These are phyloP conservation scores for Patella depressa DNA, from an alignment of 2,888 invertebrate genomes.

Conservation along the genomic window DNA sequence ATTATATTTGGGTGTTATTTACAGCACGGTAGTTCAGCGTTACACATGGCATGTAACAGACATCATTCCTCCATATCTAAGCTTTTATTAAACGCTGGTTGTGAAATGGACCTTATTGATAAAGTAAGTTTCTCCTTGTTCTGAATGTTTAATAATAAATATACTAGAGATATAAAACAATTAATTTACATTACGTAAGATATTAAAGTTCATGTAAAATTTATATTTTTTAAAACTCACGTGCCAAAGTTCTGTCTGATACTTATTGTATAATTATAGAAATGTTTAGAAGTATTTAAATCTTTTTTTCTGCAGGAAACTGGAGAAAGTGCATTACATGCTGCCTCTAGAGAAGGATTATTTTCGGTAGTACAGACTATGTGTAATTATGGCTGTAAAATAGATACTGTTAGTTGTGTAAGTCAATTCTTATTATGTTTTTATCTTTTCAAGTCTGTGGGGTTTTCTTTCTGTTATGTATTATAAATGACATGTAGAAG, in stretches of 20 bases:
- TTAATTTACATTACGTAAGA: no score
- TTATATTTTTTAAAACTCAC: no score
- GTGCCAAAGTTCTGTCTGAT: no score
- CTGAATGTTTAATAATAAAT: no score
- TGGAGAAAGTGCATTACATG: conserved; percentile 77
- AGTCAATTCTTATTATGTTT: conserved; percentile 26
- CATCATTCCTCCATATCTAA: conserved; percentile 76
- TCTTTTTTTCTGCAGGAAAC: conserved; percentile 70
- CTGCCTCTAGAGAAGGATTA: conserved; percentile 75
- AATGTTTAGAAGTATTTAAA: background rate
- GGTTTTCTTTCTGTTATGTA: background rate
- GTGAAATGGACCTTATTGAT: conserved; percentile 79
- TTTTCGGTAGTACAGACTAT: conserved; percentile 72
- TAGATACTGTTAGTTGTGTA: conserved; percentile 73
- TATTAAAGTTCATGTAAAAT: no score
- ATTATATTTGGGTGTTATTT: conserved; percentile 32
- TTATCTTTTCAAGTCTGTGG: background rate
- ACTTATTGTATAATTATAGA: background rate
- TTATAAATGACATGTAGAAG: background rate
- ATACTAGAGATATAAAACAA: no score
- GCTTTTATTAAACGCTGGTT: conserved; percentile 77
- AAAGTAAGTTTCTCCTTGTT: conserved; percentile 59
- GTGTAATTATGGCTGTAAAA: conserved; percentile 69
- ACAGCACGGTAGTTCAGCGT: conserved; percentile 74
- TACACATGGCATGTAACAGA: conserved; percentile 77